A percentile compares a stretch with the other conserved stretches of the same genome.
These are phyloP conservation scores for Ophion slaviceki DNA, from an alignment of 2,888 invertebrate genomes.

Conservation along the genomic window DNA sequence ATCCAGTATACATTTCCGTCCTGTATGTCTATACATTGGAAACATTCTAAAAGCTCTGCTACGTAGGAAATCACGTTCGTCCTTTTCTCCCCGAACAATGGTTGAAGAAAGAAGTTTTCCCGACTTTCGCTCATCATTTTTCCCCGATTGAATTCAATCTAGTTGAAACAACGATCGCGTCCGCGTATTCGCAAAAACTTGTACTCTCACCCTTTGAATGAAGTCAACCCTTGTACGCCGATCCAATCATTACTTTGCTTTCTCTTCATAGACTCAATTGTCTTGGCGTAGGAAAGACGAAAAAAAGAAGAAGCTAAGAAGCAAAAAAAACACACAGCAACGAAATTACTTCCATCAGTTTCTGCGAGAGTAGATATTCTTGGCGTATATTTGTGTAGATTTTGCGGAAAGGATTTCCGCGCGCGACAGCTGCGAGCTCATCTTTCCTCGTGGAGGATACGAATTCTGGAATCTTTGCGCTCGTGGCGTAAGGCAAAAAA, in stretches of 20 bases:
- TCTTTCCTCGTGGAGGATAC: conserved; percentile 25
- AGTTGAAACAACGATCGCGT: conserved; percentile 16
- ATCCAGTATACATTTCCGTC: background rate
- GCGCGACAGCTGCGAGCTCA: conserved; percentile 47
- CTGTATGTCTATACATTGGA: background rate
- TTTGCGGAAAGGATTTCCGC: conserved; percentile 27
- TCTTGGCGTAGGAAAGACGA: background rate
- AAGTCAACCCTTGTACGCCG: conserved; percentile 8
- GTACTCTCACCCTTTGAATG: background rate
- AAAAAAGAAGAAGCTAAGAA: background rate
- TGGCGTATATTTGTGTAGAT: conserved; percentile 38
- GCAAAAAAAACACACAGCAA: background rate
- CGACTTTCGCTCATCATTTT: background rate
- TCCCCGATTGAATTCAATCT: conserved; percentile 6
- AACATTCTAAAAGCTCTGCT: background rate
- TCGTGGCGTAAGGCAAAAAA: conserved; percentile 8
- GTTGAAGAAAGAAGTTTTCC: background rate
- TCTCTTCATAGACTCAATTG: conserved; percentile 10
- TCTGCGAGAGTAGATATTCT: conserved; percentile 1
- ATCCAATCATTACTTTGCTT: conserved; percentile 30
- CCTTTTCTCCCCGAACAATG: background rate
- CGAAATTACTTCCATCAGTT: conserved; percentile 4
- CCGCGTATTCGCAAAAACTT: background rate
- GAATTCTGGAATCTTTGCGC: conserved; percentile 50
- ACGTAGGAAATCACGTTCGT: background rate